A percentile compares a stretch with the other conserved stretches of the same genome.
Evolutionary conservation across 2,888 invertebrate genomes (phyloP).

Genomic region (Nipponacmea schrenckii): DNA sequence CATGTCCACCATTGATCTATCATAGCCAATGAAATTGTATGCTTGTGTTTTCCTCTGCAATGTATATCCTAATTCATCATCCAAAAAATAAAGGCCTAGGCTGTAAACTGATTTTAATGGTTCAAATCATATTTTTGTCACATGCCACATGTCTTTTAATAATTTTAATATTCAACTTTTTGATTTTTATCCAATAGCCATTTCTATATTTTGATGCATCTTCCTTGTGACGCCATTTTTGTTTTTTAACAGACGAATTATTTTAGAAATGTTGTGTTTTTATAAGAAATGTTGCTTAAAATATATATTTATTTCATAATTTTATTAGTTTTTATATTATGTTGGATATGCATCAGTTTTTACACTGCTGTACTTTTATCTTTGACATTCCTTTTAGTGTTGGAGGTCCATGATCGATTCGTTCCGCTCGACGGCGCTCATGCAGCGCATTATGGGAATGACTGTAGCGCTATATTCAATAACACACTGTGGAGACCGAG

Average conservation of each 20-base stretch:
- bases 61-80: too few relatives aligned
- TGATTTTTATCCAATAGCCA: too few relatives aligned
- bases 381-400: background rate
- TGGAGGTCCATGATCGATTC: conserved; percentile 3
- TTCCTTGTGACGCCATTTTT: too few relatives aligned
- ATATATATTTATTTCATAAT: conserved; percentile 8
- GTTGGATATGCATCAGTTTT: conserved; percentile 8
- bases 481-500: background rate
- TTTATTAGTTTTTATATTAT: conserved; percentile 5
- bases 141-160: too few relatives aligned
- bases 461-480: background rate
- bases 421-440: background rate
- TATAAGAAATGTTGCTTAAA: conserved; percentile 12
- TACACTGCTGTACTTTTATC: conserved; percentile 9
- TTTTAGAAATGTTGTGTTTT: conserved; percentile 12
- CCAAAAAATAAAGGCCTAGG: too few relatives aligned
- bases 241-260: conserved; percentile 1
- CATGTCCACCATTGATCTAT: too few relatives aligned
- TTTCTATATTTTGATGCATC: too few relatives aligned
- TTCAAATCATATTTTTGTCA: too few relatives aligned
- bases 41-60: too few relatives aligned
- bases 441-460: conserved; percentile 7
- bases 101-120: too few relatives aligned
- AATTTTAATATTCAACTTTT: too few relatives aligned
- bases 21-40: too few relatives aligned